Evolutionary conservation across 2,888 invertebrate species (phyloP).

Genomic region (Phaedon cochleariae): DNA sequence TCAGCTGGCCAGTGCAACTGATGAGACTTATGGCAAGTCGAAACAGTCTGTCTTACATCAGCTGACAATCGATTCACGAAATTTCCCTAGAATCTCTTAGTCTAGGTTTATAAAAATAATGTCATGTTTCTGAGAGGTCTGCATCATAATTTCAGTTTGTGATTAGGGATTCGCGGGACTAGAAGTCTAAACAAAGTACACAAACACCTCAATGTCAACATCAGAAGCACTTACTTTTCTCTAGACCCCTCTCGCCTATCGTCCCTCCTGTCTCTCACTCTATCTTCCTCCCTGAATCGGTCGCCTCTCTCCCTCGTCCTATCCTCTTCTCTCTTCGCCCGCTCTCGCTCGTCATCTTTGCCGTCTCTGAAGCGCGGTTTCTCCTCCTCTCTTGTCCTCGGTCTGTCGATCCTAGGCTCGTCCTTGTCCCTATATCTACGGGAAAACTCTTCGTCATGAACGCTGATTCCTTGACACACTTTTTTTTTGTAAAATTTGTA

Average conservation of each 20-base stretch:
- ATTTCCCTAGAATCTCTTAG: too few species aligned
- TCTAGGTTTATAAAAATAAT: too few species aligned
- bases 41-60: too few species aligned
- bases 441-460: neutral
- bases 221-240: conserved; percentile 41
- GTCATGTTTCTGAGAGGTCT: too few species aligned
- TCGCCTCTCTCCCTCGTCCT: conserved; percentile 53
- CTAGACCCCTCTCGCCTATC: conserved; percentile 50
- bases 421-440: neutral
- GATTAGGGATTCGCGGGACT: too few species aligned
- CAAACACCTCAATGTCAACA: neutral
- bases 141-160: too few species aligned
- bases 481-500: too few species aligned
- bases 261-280: conserved; percentile 34
- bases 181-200: too few species aligned
- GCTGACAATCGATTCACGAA: too few species aligned
- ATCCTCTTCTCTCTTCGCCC: conserved; percentile 36
- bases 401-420: conserved; percentile 39
- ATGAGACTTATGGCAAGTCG: too few species aligned
- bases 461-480: neutral
- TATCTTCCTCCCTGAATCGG: conserved; percentile 44
- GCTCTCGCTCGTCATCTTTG: conserved; percentile 38
- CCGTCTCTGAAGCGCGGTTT: conserved; percentile 36
- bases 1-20: too few species aligned
- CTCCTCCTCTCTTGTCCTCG: conserved; percentile 21